Percentiles rank a stretch among this genome's conserved stretches.
Conservation (phyloP, 2,888 invertebrate species). For the Stramonita haemastoma region DNA sequence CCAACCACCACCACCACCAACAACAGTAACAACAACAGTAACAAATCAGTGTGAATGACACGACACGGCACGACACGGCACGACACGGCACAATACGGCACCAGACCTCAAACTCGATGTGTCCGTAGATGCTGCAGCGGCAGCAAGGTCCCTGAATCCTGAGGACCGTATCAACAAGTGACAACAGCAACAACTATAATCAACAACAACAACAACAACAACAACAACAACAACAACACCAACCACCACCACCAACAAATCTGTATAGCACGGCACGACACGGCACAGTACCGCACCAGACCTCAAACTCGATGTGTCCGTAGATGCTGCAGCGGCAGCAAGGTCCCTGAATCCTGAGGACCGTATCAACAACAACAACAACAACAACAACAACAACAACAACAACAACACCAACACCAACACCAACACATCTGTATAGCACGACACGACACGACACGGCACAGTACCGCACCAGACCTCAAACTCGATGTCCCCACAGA, state of each 20-base stretch:
- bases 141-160: constrained; percentile 80
- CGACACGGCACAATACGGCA: background rate
- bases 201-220: background rate
- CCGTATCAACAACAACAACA: constrained; percentile 54
- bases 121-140: constrained; percentile 88
- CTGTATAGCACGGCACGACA: background rate
- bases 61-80: background rate
- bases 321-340: constrained; percentile 87
- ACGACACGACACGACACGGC: too few species aligned
- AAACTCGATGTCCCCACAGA: constrained; percentile 91
- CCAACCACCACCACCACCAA: too few species aligned
- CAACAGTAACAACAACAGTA: constrained; percentile 76
- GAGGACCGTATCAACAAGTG: constrained; percentile 69
- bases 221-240: background rate
- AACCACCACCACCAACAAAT: constrained; percentile 78
- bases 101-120: constrained; percentile 84
- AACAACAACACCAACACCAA: too few species aligned
- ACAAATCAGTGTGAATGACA: background rate
- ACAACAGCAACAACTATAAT: too few species aligned
- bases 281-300: constrained; percentile 49
- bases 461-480: constrained; percentile 61
- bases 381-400: too few species aligned
- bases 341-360: constrained; percentile 71
- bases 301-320: constrained; percentile 88
- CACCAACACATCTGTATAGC: constrained; percentile 77